Evolutionary conservation across 2,797 vertebrate species (phyloP).

Genomic region (Pempheris klunzingeri): DNA sequence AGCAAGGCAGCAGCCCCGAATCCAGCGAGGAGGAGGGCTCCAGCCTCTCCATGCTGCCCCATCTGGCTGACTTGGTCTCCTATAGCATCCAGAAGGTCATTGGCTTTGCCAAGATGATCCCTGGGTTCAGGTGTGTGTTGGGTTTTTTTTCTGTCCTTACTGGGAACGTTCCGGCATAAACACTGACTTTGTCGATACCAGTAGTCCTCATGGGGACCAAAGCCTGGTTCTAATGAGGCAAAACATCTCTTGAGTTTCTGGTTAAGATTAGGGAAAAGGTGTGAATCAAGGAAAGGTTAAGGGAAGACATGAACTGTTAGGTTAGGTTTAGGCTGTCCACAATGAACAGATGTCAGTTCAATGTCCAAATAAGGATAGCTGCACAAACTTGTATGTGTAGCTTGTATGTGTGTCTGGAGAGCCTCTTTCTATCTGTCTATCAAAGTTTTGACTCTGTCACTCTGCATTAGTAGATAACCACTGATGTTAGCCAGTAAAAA

Average conservation of each 20-base stretch:
- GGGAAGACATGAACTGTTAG: too few relatives aligned
- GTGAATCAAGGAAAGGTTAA: too few relatives aligned
- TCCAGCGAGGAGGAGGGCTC: constrained; percentile 85
- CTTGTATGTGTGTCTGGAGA: constrained; percentile 61
- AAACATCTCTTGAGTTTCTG: too few relatives aligned
- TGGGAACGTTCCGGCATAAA: too few relatives aligned
- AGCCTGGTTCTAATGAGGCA: too few relatives aligned
- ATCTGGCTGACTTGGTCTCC: constrained; percentile 96
- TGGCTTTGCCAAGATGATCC: constrained; percentile 98
- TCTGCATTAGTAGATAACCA: constrained; percentile 14
- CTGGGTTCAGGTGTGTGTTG: constrained; percentile 93
- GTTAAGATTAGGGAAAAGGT: too few relatives aligned
- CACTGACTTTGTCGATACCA: too few relatives aligned
- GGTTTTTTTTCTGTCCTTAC: too few relatives aligned
- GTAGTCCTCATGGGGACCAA: too few relatives aligned
- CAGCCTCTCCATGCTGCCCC: constrained; percentile 95
- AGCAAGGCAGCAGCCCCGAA: constrained; percentile 87
- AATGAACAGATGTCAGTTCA: too few relatives aligned
- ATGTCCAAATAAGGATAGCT: too few relatives aligned
- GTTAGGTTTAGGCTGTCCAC: too few relatives aligned
- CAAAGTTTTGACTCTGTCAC: not conserved
- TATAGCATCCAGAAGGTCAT: constrained; percentile 99
- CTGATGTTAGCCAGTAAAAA: constrained; percentile 3
- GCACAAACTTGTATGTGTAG: not conserved
- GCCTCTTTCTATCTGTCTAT: not conserved